A percentile compares a stretch with the other conserved stretches of the same genome.
Evolutionary conservation across 1,140 invertebrate genomes (phyloP).

Genomic region (Lerema accius): DNA sequence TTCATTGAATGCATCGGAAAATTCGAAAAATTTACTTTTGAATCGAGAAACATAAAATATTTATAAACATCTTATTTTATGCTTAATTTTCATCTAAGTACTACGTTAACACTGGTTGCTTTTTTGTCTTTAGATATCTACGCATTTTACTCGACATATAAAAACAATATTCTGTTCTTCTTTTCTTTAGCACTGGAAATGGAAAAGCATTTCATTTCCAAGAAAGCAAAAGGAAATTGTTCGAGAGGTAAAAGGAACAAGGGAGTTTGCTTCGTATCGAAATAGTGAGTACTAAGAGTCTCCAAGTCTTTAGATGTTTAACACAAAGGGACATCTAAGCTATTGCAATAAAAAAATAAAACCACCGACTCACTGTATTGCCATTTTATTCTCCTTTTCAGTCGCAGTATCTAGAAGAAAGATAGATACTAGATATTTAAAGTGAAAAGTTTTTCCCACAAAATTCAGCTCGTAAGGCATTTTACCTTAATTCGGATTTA

Average conservation of each 20-base stretch:
- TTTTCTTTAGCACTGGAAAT: constrained; percentile 39
- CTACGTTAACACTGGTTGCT: no score
- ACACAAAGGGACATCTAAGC: constrained; percentile 3
- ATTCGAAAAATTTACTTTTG: no score
- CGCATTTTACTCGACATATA: no score
- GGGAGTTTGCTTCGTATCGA: constrained; percentile 7
- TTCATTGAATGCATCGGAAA: no score
- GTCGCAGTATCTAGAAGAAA: not conserved
- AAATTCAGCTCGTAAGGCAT: no score
- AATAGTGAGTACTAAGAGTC: constrained; percentile 1
- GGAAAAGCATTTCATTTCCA: constrained; percentile 46
- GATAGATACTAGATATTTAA: no score
- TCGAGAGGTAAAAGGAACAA: constrained; percentile 21
- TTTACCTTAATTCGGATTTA: no score
- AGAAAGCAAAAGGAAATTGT: constrained; percentile 42
- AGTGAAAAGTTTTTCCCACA: not conserved
- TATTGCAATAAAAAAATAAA: constrained; percentile 7
- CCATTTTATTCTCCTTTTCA: constrained; percentile 9
- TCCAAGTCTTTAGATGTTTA: constrained; percentile 7
- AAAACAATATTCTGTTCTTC: no score
- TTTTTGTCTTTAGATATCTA: no score
- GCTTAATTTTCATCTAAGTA: no score
- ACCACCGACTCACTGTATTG: not conserved
- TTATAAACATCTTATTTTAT: no score
- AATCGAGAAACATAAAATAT: no score